Conservation (phyloP, 2,113 vertebrate species). For the Dryoscopus gambensis region DNA sequence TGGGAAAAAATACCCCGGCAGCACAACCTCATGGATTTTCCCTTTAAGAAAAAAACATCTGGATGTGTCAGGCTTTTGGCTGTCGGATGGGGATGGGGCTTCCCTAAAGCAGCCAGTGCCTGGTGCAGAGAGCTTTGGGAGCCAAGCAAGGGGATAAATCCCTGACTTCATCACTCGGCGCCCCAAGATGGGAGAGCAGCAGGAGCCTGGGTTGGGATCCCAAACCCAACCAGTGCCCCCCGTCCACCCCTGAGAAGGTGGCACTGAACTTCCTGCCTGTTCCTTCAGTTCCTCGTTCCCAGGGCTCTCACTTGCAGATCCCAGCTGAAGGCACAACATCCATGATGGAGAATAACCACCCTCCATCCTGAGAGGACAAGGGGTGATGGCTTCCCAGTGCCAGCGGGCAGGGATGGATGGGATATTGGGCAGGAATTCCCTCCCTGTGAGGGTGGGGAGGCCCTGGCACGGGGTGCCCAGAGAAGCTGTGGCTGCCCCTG, state of each 20-base stretch:
- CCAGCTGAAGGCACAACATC: background rate
- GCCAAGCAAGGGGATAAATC: background rate
- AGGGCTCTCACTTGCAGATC: background rate
- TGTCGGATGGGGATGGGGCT: background rate
- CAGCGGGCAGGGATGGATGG: rapidly evolving
- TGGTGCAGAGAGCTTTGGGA: background rate
- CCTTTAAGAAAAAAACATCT: background rate
- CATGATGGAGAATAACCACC: background rate
- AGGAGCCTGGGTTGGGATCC: background rate
- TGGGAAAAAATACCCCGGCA: background rate
- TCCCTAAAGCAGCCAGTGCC: background rate
- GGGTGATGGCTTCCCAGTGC: background rate
- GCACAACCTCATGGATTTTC: background rate
- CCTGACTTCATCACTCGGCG: background rate
- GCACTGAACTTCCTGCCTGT: rapidly evolving
- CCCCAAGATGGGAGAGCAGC: background rate
- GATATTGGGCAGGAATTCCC: background rate
- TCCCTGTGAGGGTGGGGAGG: rapidly evolving
- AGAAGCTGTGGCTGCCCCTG: background rate
- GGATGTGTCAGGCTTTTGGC: background rate
- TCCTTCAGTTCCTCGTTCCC: background rate
- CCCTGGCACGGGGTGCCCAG: background rate
- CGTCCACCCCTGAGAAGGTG: background rate
- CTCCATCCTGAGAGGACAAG: background rate
- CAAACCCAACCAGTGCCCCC: background rate